Evolutionary conservation across 2,797 vertebrate species (phyloP).

Genomic region (Mus spretus): DNA sequence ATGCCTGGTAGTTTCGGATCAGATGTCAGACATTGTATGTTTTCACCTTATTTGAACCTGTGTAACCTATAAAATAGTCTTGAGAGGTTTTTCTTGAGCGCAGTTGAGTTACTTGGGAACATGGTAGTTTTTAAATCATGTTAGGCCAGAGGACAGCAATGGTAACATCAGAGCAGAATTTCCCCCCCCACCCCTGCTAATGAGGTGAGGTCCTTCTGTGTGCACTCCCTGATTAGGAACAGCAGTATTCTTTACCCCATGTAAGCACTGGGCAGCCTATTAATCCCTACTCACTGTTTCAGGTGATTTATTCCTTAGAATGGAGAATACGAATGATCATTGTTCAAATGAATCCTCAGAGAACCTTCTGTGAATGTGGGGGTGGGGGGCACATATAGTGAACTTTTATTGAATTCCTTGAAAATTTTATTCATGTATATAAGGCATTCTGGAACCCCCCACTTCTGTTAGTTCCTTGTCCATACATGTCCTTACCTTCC

Average conservation of each 20-base stretch:
- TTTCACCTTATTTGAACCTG: slow-evolving; percentile 9
- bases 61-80: not conserved
- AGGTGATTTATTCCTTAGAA: not conserved
- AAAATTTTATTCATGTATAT: not conserved
- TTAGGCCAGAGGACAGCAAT: not conserved
- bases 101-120: not conserved
- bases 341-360: not conserved
- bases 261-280: not conserved
- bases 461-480: not conserved
- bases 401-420: not conserved
- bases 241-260: not conserved
- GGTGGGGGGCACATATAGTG: not conserved
- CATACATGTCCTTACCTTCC: not conserved
- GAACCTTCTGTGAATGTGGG: not conserved
- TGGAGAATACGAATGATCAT: not conserved
- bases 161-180: slow-evolving; percentile 9
- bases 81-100: not conserved
- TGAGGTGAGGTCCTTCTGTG: not conserved
- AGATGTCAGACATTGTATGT: slow-evolving; percentile 22
- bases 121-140: not conserved
- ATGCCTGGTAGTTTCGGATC: not conserved
- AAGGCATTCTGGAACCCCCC: not conserved
- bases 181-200: not conserved
- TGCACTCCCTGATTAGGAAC: not conserved
- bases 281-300: not conserved